Evolutionary conservation across 92 coral and sea anemone genomes (phyloP).

Genomic region (Porites evermanni): DNA sequence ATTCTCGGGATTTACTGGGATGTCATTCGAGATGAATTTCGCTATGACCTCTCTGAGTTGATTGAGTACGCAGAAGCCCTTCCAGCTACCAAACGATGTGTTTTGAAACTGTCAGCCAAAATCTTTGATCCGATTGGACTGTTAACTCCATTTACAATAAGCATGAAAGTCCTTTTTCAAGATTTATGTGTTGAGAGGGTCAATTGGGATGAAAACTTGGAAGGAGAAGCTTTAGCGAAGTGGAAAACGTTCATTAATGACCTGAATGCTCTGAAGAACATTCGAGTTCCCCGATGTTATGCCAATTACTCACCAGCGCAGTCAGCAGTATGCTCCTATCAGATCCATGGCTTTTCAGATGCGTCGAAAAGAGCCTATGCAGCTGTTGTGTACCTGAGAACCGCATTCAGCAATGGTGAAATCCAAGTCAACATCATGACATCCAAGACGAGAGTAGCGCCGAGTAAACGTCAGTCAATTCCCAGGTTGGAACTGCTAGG

Average conservation of each 20-base stretch:
- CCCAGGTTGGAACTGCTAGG: neutral
- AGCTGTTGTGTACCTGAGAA: constrained; percentile 9
- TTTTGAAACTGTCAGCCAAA: constrained; percentile 72
- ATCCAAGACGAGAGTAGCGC: constrained; percentile 2
- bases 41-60: constrained; percentile 53
- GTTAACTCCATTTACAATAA: constrained; percentile 61
- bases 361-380: neutral
- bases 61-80: constrained; percentile 50
- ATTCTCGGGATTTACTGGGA: constrained; percentile 24
- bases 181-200: constrained; percentile 59
- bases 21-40: constrained; percentile 44
- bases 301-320: too few relatives aligned
- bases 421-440: neutral
- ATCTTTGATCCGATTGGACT: constrained; percentile 77
- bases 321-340: neutral
- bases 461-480: neutral
- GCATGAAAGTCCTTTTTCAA: constrained; percentile 74
- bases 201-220: neutral
- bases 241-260: too few relatives aligned
- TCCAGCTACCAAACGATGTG: constrained; percentile 71
- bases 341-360: constrained; percentile 24
- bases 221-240: neutral
- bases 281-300: too few relatives aligned
- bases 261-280: too few relatives aligned
- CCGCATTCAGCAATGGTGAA: constrained; percentile 38